Evolutionary conservation across 2,113 vertebrate genomes (phyloP).

Genomic region (Scytalopus superciliaris): DNA sequence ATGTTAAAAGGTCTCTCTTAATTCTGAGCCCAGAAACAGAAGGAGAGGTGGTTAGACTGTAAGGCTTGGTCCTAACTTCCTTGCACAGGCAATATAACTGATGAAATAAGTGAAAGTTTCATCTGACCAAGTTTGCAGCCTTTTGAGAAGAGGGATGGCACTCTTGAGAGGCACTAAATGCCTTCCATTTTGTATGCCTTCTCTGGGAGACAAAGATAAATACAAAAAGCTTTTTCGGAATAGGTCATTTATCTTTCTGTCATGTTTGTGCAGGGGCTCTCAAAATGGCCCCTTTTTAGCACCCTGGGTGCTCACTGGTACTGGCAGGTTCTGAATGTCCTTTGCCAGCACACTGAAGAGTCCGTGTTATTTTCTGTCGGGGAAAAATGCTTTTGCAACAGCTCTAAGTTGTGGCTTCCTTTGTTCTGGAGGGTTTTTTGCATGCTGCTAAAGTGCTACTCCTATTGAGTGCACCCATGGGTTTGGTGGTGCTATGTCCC

Average conservation of each 20-base stretch:
- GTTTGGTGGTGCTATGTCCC: not conserved
- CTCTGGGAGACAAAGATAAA: not conserved
- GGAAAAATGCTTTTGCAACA: not conserved
- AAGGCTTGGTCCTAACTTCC: not conserved
- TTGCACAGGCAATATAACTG: not conserved
- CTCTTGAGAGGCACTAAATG: not conserved
- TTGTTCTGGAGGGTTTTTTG: not conserved
- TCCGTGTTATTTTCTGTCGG: not conserved
- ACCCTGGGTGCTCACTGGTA: not conserved
- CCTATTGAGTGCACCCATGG: not conserved
- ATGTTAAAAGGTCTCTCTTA: not conserved
- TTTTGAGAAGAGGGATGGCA: not conserved
- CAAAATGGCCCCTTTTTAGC: not conserved
- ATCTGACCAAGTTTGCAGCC: not conserved
- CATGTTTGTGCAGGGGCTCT: not conserved
- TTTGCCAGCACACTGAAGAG: not conserved
- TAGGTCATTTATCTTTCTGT: not conserved
- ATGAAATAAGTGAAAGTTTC: not conserved
- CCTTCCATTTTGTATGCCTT: conserved; percentile 1
- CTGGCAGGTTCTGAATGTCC: not conserved
- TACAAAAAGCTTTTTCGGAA: not conserved
- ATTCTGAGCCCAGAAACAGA: not conserved
- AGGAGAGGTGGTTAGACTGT: not conserved
- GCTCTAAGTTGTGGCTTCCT: not conserved
- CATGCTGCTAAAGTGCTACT: not conserved